Evolutionary conservation across 2,797 vertebrate genomes (phyloP).

Genomic region (Ctenopoma multispine): DNA sequence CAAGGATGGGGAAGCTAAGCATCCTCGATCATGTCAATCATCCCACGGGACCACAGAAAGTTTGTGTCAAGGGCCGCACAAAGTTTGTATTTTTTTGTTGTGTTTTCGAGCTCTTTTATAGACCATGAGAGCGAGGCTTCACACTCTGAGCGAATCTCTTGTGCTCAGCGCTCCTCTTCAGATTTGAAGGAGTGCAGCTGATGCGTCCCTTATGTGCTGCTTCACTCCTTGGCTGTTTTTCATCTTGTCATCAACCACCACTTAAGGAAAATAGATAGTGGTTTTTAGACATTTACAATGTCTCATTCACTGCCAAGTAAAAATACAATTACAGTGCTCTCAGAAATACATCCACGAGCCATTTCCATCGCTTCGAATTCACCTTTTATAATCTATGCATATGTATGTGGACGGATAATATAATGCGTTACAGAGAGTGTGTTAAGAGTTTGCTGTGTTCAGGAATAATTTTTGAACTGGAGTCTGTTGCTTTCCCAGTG

Average conservation of each 20-base stretch:
- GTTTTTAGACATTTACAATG: slow-evolving; percentile 40
- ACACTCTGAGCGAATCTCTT: slow-evolving; percentile 19
- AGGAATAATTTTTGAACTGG: slow-evolving; percentile 22
- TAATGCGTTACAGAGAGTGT: neutral
- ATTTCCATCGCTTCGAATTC: slow-evolving; percentile 24
- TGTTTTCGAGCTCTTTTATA: slow-evolving; percentile 8
- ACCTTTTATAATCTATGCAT: slow-evolving; percentile 5
- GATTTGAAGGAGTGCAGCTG: slow-evolving; percentile 49
- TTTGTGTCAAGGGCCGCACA: slow-evolving; percentile 39
- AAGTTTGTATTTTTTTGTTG: slow-evolving; percentile 29
- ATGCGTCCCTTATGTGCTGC: slow-evolving; percentile 36
- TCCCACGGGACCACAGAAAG: slow-evolving; percentile 23
- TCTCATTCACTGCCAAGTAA: slow-evolving; percentile 54
- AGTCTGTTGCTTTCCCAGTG: slow-evolving; percentile 5
- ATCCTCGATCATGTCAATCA: slow-evolving; percentile 44
- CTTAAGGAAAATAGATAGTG: slow-evolving; percentile 62
- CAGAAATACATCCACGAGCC: slow-evolving; percentile 26
- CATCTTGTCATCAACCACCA: slow-evolving; percentile 61
- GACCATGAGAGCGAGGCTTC: slow-evolving; percentile 21
- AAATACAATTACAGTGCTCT: slow-evolving; percentile 57
- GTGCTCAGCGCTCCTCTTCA: slow-evolving; percentile 52
- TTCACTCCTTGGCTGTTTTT: slow-evolving; percentile 58
- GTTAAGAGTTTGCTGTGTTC: slow-evolving; percentile 15
- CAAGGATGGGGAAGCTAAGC: slow-evolving; percentile 36
- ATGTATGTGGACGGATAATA: slow-evolving; percentile 27